Evolutionary conservation across 1,140 invertebrate genomes (phyloP).

Genomic region (Plodia interpunctella): DNA sequence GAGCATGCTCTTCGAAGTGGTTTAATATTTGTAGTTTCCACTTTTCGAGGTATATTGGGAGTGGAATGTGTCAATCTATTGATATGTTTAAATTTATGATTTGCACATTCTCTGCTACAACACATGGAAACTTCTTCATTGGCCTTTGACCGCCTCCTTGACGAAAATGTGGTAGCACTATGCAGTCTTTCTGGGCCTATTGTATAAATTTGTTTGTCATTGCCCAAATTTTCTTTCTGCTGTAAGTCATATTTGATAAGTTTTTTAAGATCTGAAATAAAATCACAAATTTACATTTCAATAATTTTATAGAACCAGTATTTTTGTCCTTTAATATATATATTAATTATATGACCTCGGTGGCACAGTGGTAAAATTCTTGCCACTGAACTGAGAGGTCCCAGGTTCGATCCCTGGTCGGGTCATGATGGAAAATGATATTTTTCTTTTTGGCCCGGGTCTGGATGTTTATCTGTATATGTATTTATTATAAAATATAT

Average conservation of each 20-base stretch:
- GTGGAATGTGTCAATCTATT: constrained; percentile 47
- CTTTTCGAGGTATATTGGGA: constrained; percentile 36
- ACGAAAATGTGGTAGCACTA: constrained; percentile 70
- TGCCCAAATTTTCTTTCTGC: constrained; percentile 27
- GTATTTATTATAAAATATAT: too few relatives aligned
- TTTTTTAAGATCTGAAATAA: constrained; percentile 78
- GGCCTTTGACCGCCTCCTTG: constrained; percentile 54
- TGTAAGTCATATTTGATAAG: constrained; percentile 77
- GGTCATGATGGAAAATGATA: too few relatives aligned
- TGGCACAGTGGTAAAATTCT: too few relatives aligned
- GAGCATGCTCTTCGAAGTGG: constrained; percentile 45
- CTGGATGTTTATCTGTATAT: too few relatives aligned
- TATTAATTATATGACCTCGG: too few relatives aligned
- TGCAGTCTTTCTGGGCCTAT: constrained; percentile 67
- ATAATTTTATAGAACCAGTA: not conserved
- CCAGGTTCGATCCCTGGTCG: too few relatives aligned
- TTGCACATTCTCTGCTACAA: constrained; percentile 47
- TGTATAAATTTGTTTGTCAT: constrained; percentile 27
- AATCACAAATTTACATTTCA: constrained; percentile 17
- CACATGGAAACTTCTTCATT: constrained; percentile 24
- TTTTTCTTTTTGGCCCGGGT: too few relatives aligned
- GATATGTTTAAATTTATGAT: constrained; percentile 19
- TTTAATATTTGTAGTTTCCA: constrained; percentile 24
- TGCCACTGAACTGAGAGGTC: too few relatives aligned
- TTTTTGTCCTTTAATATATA: too few relatives aligned